Base-by-base conservation (phyloP, 1,140 invertebrate genomes). In the Achroia grisella region DNA sequence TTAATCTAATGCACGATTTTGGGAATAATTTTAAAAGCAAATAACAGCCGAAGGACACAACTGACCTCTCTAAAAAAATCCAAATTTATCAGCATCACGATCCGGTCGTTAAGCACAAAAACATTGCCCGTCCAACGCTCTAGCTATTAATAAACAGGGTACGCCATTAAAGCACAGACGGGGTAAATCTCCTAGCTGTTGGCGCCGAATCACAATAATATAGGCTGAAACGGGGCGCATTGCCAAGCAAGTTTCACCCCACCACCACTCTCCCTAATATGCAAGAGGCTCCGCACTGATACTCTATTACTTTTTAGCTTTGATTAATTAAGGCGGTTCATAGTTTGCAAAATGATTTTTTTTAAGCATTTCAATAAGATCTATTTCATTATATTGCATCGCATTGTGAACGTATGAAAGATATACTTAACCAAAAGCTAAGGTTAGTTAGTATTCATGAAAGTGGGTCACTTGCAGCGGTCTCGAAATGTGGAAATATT, bases 241-340 rank as follows among this genome's bases (percentile, higher is more conserved):
- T 67, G 63, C 63, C 63, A 67, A 67, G 54, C 60, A 63, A 66
- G 56, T 62, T 67, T 46, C 37, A 10, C 44, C 39, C 49, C 28
- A n/a, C 31, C 28, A n/a, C 31, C 13, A 42, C 39, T 40, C 39
- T 33, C 37, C 31, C 41, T 23, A 23, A 23, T 23, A 23, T 23
- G 17, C 17, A 23, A 31, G 30, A 9, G 9, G 10, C 35, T 17
- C 14, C 13, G 14, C n/a, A 23, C 17, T 23, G 17, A 23, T 23
- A 6, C 17, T 23, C 17, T 23, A 23, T 23, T 23, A 23, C 17
- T 23, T 23, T 23, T 6, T 2, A 23, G 6, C 2, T 44, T 44
- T 35, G 15, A 23, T 0, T 10, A 23, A 10, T n/a, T n/a, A n/a
- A n/a, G n/a, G n/a, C n/a, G n/a, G n/a, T n/a, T n/a, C n/a, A n/a